Conservation (phyloP, 2,888 invertebrate genomes). For the Brachyptera risi region DNA sequence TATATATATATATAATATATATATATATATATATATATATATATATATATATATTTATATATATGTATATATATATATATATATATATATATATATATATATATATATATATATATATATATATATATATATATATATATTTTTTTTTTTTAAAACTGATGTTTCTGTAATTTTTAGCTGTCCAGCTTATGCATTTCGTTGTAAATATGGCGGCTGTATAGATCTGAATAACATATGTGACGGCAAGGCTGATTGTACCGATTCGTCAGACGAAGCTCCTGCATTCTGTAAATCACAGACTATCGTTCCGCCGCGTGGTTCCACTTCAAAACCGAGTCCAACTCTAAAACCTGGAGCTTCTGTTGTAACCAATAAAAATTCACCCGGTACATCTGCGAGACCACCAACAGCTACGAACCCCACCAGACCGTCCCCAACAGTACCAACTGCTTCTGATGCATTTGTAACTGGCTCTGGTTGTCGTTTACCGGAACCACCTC, state of each 20-base stretch:
- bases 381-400: not conserved
- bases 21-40: too few relatives aligned
- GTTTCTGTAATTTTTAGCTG: too few relatives aligned
- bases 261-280: conserved; percentile 49
- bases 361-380: not conserved
- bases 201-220: conserved; percentile 59
- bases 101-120: too few relatives aligned
- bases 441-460: not conserved
- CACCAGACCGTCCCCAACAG: not conserved
- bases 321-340: not conserved
- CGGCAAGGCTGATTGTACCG: conserved; percentile 48
- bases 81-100: too few relatives aligned
- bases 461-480: conserved; percentile 23
- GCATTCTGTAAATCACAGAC: conserved; percentile 3
- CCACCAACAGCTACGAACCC: not conserved
- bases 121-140: not conserved
- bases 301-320: not conserved
- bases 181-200: conserved; percentile 53
- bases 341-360: not conserved
- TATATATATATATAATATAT: too few relatives aligned
- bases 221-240: conserved; percentile 54
- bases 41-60: too few relatives aligned
- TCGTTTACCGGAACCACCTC: conserved; percentile 35
- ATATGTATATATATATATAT: too few relatives aligned
- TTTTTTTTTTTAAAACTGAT: not conserved